Evolutionary conservation across 2,113 vertebrate species (phyloP).

Genomic region (Mesoclemmys tuberculata): DNA sequence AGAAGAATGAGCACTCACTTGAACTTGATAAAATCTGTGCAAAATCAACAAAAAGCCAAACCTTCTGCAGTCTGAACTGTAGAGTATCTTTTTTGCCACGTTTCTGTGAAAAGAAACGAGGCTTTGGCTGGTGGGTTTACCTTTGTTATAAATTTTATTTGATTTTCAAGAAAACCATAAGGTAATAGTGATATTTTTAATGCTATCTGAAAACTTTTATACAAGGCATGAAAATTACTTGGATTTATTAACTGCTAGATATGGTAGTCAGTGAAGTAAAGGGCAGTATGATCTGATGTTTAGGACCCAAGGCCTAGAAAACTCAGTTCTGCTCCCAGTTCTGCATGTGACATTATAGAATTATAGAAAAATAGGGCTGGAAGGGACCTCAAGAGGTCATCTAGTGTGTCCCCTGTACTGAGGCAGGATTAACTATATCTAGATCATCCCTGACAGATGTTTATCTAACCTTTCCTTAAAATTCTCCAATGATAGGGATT

Average conservation of each 20-base stretch:
- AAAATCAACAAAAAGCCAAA: conserved; percentile 6
- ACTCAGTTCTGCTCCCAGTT: not conserved
- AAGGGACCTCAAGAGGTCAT: no score
- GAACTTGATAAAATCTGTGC: conserved; percentile 3
- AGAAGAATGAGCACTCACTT: not conserved
- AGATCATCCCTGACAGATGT: no score
- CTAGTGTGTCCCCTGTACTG: no score
- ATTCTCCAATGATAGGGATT: no score
- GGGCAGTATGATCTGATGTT: not conserved
- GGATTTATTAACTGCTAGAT: conserved; percentile 17
- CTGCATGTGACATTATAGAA: not conserved
- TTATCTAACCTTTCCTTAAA: no score
- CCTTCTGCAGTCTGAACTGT: not conserved
- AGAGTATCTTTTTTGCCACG: not conserved
- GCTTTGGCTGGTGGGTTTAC: not conserved
- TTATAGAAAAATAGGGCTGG: not conserved
- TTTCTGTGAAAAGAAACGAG: not conserved
- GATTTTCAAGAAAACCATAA: not conserved
- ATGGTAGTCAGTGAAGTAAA: not conserved
- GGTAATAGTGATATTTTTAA: not conserved
- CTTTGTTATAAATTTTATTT: not conserved
- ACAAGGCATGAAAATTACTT: not conserved
- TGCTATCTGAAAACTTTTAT: not conserved
- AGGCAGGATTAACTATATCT: no score
- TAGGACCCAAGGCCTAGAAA: not conserved